phyloP scores from a whole-genome alignment of 2,113 vertebrate genomes.

The Pogonocichla stellata region DNA sequence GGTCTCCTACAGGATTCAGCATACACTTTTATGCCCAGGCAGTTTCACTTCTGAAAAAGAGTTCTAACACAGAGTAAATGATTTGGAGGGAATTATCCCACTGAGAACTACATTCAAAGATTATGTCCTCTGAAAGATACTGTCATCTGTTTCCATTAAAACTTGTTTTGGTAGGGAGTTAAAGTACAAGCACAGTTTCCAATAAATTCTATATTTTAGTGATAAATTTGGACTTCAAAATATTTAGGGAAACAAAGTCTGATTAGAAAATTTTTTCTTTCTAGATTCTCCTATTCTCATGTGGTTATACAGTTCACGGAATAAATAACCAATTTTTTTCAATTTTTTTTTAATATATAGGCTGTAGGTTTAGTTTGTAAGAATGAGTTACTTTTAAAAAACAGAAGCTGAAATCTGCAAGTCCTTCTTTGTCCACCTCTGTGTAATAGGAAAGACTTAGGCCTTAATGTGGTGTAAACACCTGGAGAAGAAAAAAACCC shows the following conservation, averaged over 20 bases:
- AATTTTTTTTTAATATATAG: not conserved
- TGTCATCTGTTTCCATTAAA: not conserved
- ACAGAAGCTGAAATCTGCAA: not conserved
- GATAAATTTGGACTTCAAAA: not conserved
- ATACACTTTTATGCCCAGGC: not conserved
- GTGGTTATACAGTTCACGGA: not conserved
- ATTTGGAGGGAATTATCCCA: not conserved
- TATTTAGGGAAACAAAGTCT: not conserved
- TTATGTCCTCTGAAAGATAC: not conserved
- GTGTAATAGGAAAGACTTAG: not conserved
- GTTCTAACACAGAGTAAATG: not conserved
- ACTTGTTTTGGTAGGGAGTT: not conserved
- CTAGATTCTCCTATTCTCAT: not conserved
- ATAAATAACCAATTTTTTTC: not conserved
- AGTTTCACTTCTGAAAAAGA: not conserved
- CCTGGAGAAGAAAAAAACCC: rapidly evolving
- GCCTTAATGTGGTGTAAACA: not conserved
- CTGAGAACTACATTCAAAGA: not conserved
- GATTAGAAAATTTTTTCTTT: not conserved
- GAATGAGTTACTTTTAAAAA: not conserved
- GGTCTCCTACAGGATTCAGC: not conserved
- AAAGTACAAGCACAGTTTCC: not conserved
- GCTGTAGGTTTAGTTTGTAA: not conserved
- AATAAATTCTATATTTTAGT: not conserved
- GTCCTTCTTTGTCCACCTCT: not conserved